Evolutionary conservation across 35 echinoderm and acorn worm species (phyloP), one percentile per base, ranked within the genome.

Genomic region (Amphiura filiformis): DNA sequence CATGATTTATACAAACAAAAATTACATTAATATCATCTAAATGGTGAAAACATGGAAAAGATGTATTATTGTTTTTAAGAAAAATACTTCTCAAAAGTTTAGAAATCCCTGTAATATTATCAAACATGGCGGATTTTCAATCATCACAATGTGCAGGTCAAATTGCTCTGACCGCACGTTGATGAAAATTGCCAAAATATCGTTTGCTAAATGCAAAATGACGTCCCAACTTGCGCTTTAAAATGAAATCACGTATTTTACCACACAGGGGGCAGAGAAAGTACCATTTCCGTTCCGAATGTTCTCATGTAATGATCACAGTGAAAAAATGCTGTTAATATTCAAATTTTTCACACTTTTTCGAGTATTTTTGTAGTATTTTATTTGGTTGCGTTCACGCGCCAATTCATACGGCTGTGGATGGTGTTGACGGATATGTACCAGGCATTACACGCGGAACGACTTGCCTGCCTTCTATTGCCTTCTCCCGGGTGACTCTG

Each of bases 121-220:
- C 61, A 70, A 70, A 70, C 61, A 70, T 70, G 61, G 61, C 61
- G 61, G 61, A 70, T n/a, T 2, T 70, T 70, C 61, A 15, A 70
- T 70, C 61, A 70, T 15, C 61, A 70, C 61, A 70, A 52, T 52
- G 61, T n/a, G 61, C 61, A 30, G 61, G 61, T 70, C 61, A 70
- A 70, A n/a, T 70, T 70, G 61, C 61, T 70, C 2, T 70, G 61
- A 70, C 61, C 61, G 61, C 28, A 70, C 15, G 61, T 70, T 70
- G 61, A 70, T 70, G 61, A 70, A 70, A 70, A 70, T 70, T 11
- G 61, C 26, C 7, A 70, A 70, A 70, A 26, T 70, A 70, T 70
- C 15, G 61, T 70, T 30, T 70, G 61, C 61, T 70, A 70, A 70
- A 70, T 70, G 28, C 26, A 70, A 15, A 70, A n/a, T 70, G 61